Conservation (phyloP, 2,113 vertebrate species). For the Scomber scombrus region DNA sequence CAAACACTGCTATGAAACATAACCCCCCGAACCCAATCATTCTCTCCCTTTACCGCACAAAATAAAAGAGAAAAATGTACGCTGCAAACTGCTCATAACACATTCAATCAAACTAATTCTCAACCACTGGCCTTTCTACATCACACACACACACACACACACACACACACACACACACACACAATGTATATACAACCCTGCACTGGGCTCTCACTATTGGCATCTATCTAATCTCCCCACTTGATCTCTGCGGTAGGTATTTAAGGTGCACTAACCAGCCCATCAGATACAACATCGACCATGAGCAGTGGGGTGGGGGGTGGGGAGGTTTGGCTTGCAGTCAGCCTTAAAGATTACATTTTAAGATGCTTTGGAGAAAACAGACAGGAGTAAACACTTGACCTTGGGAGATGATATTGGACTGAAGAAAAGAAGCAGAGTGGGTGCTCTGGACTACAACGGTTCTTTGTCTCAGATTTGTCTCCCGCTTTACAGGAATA, state of each 20-base stretch:
- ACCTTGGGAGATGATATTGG: slow-evolving; percentile 19
- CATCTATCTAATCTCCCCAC: slow-evolving; percentile 57
- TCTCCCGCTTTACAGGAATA: slow-evolving; percentile 13
- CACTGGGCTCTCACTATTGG: slow-evolving; percentile 45
- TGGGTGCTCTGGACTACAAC: neutral
- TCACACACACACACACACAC: neutral
- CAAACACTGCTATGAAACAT: slow-evolving; percentile 19
- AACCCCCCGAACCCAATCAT: slow-evolving; percentile 17
- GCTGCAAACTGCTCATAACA: slow-evolving; percentile 37
- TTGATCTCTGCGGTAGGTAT: slow-evolving; percentile 64
- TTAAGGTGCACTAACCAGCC: slow-evolving; percentile 59
- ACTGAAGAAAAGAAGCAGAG: slow-evolving; percentile 23
- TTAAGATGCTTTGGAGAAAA: slow-evolving; percentile 51
- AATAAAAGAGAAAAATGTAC: slow-evolving; percentile 26
- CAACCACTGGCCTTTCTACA: slow-evolving; percentile 37
- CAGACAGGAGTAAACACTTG: slow-evolving; percentile 15
- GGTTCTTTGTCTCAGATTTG: neutral
- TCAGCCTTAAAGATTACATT: slow-evolving; percentile 51
- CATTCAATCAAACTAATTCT: slow-evolving; percentile 36
- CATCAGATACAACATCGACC: slow-evolving; percentile 40
- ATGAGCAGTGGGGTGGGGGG: slow-evolving; percentile 36
- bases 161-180: slow-evolving; percentile 25
- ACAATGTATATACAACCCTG: slow-evolving; percentile 43
- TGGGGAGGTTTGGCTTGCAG: slow-evolving; percentile 44
- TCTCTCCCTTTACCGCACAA: slow-evolving; percentile 19